These are phyloP conservation scores for Zophobas morio DNA, from an alignment of 1,140 invertebrate genomes.

Conservation along the genomic window DNA sequence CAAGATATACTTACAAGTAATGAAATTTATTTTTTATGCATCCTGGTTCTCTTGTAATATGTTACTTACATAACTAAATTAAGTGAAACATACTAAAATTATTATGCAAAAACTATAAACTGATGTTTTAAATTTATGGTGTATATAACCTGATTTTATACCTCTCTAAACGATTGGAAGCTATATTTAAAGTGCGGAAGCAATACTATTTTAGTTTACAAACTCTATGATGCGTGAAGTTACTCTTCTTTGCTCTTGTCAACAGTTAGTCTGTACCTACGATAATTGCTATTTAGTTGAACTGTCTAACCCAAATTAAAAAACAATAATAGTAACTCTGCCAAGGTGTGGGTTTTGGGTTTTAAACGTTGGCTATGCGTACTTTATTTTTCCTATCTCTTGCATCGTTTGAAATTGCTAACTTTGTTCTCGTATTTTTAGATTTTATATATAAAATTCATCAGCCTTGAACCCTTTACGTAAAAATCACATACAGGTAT, in stretches of 20 bases:
- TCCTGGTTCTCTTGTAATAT: too few relatives aligned
- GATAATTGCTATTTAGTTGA: neutral
- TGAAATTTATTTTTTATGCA: too few relatives aligned
- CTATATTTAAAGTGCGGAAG: slow-evolving; percentile 33
- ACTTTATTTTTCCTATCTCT: too few relatives aligned
- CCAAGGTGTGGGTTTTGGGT: too few relatives aligned
- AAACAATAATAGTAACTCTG: too few relatives aligned
- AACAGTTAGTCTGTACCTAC: neutral
- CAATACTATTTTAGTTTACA: slow-evolving; percentile 15
- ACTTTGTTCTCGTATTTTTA: too few relatives aligned
- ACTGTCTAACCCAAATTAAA: neutral
- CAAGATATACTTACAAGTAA: too few relatives aligned
- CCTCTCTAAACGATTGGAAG: neutral
- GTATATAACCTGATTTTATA: slow-evolving; percentile 30
- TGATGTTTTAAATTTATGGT: slow-evolving; percentile 13
- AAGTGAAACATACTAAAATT: neutral
- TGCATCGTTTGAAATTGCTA: too few relatives aligned
- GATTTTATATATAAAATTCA: too few relatives aligned
- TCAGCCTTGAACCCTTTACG: too few relatives aligned
- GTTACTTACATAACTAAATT: too few relatives aligned
- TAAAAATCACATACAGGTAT: neutral
- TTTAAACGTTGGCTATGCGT: too few relatives aligned
- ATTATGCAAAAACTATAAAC: neutral
- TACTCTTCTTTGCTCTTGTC: slow-evolving; percentile 11
- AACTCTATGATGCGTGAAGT: neutral